A percentile compares a stretch with the other conserved stretches of the same genome.
Evolutionary conservation across 2,113 vertebrate genomes (phyloP).

Genomic region (Labeo catla): DNA sequence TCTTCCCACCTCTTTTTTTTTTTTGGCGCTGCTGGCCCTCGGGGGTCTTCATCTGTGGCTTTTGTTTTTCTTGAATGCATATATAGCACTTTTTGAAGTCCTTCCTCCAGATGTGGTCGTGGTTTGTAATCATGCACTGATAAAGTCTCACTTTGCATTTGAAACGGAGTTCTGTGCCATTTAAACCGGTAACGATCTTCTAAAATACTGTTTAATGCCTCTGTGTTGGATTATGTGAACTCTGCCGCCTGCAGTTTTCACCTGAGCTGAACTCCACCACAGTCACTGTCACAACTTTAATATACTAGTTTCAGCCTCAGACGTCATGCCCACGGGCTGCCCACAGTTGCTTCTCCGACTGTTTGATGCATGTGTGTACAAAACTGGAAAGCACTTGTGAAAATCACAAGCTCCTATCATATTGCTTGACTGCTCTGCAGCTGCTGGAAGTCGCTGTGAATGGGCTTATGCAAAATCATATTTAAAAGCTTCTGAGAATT

Average conservation of each 20-base stretch:
- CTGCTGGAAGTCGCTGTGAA: neutral
- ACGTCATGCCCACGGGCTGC: neutral
- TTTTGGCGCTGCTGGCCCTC: conserved; percentile 41
- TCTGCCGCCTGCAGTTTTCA: neutral
- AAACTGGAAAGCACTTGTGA: conserved; percentile 18
- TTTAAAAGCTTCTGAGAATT: neutral
- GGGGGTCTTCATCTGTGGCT: neutral
- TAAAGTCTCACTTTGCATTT: conserved; percentile 11
- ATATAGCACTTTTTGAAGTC: conserved; percentile 11
- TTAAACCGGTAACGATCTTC: neutral
- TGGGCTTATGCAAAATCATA: neutral
- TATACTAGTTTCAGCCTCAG: neutral
- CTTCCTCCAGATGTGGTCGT: conserved; percentile 20
- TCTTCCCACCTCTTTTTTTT: conserved; percentile 61
- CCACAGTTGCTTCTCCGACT: neutral
- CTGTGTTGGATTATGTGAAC: conserved; percentile 7
- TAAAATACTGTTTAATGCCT: neutral
- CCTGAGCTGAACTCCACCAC: conserved; percentile 30
- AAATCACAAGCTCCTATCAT: neutral
- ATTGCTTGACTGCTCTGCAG: conserved; percentile 1
- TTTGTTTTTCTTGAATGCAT: neutral
- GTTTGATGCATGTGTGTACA: conserved; percentile 13
- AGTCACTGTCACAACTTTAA: neutral
- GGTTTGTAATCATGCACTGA: conserved; percentile 16
- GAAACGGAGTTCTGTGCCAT: neutral